phyloP scores from a whole-genome alignment of 2,113 vertebrate genomes.

The Hipposideros armiger region DNA sequence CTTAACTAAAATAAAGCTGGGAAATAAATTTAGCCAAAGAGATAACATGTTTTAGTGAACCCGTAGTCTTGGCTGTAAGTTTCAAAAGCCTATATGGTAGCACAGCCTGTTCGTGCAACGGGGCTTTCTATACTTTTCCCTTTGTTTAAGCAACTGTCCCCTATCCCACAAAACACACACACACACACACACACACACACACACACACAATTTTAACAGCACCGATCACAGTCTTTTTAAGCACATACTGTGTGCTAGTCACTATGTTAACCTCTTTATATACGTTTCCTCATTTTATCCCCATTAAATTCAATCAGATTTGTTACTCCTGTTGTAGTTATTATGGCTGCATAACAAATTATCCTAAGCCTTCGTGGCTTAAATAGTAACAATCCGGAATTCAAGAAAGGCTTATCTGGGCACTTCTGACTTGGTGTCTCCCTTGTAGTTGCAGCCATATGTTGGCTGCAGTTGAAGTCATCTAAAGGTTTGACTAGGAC shows the following conservation, averaged over 20 bases:
- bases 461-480: not conserved
- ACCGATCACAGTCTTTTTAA: not conserved
- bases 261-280: not conserved
- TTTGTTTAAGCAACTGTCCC: not conserved
- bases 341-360: not conserved
- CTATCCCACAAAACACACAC: too few species aligned
- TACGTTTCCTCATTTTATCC: not conserved
- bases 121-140: not conserved
- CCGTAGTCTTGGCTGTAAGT: not conserved
- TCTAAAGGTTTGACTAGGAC: not conserved
- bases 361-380: not conserved
- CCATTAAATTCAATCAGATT: not conserved
- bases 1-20: not conserved
- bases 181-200: accelerated
- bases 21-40: not conserved
- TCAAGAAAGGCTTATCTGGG: not conserved
- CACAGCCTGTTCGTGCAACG: not conserved
- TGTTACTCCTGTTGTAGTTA: not conserved
- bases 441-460: not conserved
- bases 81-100: not conserved
- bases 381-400: not conserved
- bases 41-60: not conserved
- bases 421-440: not conserved
- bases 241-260: not conserved
- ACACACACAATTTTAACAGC: not conserved